Conservation (phyloP, 1,140 invertebrate genomes). For the Psilanteris sp. region DNA sequence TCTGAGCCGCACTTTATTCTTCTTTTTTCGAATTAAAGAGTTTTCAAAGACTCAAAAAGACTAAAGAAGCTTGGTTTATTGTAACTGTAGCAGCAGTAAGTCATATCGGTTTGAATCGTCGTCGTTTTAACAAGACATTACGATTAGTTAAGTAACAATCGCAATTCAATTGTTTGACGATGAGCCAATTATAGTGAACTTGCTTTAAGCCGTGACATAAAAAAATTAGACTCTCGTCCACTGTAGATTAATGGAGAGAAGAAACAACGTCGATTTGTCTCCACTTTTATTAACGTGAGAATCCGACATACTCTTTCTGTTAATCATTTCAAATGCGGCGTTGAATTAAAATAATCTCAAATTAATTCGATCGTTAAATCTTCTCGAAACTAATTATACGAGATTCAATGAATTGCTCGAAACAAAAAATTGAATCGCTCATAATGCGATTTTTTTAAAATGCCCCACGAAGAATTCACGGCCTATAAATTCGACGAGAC, state of each 20-base stretch:
- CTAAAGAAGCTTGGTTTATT: slow-evolving; percentile 12
- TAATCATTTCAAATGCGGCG: no score
- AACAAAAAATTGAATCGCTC: no score
- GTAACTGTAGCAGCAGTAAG: neutral
- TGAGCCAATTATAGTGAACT: slow-evolving; percentile 36
- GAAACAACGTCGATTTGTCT: slow-evolving; percentile 4
- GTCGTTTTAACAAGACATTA: slow-evolving; percentile 11
- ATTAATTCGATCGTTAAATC: no score
- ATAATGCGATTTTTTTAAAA: no score
- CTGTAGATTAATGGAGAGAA: neutral
- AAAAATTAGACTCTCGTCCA: neutral
- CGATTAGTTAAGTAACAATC: slow-evolving; percentile 37
- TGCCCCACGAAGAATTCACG: no score
- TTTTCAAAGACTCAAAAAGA: slow-evolving; percentile 26
- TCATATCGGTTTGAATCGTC: slow-evolving; percentile 10
- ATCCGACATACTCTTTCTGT: no score
- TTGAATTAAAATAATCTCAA: no score
- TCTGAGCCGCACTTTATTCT: slow-evolving; percentile 16
- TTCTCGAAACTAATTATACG: no score
- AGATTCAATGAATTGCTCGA: no score
- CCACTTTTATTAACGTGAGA: no score
- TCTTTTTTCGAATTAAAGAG: slow-evolving; percentile 8
- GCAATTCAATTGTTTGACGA: slow-evolving; percentile 35
- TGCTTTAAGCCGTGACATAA: slow-evolving; percentile 8
- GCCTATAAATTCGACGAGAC: no score